These are phyloP conservation scores for Valencia hispanica DNA, from an alignment of 2,797 vertebrate species.

Conservation along the genomic window DNA sequence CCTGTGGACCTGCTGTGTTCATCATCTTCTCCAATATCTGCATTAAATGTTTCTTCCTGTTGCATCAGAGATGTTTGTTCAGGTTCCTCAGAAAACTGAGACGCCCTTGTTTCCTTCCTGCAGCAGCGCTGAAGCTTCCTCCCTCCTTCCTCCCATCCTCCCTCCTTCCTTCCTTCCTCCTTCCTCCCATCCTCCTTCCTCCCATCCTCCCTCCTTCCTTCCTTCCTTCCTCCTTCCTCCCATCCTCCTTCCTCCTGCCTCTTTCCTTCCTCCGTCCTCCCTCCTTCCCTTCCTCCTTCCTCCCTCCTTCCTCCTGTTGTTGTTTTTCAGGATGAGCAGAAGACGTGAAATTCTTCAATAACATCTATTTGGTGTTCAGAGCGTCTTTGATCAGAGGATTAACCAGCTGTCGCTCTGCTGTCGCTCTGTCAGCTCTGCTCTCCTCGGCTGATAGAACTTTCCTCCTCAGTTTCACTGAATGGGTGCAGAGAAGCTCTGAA, in stretches of 20 bases:
- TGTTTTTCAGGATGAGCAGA: not conserved
- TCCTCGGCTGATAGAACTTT: not conserved
- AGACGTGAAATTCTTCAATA: conserved; percentile 8
- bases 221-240: not conserved
- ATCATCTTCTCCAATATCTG: too few relatives aligned
- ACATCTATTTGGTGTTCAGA: not conserved
- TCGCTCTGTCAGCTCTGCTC: not conserved
- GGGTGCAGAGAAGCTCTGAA: not conserved
- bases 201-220: too few relatives aligned
- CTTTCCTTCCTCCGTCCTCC: not conserved
- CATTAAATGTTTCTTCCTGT: not conserved
- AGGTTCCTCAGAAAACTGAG: not conserved
- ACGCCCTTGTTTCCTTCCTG: not conserved
- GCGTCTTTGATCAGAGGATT: conserved; percentile 16
- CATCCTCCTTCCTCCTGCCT: not conserved
- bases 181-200: not conserved
- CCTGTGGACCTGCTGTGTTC: too few relatives aligned
- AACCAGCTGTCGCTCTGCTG: not conserved
- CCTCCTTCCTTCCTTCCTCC: too few relatives aligned
- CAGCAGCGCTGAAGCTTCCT: not conserved
- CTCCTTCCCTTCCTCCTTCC: not conserved
- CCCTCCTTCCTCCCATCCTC: not conserved
- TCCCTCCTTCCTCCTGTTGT: not conserved
- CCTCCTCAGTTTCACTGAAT: not conserved
- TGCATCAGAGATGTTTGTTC: not conserved